Percentiles rank a stretch among this genome's conserved stretches.
Conservation (phyloP, 2,888 invertebrate genomes). For the Rhingia campestris region DNA sequence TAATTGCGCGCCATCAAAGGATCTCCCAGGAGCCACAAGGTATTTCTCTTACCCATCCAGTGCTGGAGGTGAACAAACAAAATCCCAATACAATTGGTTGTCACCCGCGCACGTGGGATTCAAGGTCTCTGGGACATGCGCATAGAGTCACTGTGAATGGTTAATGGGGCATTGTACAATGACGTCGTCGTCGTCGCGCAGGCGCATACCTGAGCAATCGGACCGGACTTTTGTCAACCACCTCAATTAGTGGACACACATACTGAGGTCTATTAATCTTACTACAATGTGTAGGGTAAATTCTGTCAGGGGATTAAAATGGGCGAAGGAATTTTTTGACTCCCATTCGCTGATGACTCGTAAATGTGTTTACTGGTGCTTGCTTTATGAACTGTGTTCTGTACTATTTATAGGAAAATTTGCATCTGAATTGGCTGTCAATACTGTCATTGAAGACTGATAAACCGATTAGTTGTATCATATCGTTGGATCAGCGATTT, state of each 20-base stretch:
- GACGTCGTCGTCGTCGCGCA: constrained; percentile 32
- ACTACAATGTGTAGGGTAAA: constrained; percentile 55
- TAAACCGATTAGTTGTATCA: constrained; percentile 58
- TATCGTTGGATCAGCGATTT: constrained; percentile 2
- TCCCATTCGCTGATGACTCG: constrained; percentile 15
- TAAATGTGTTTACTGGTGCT: neutral
- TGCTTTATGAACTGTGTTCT: neutral
- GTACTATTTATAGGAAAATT: constrained; percentile 34
- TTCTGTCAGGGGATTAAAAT: constrained; percentile 59
- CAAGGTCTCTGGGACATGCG: constrained; percentile 50
- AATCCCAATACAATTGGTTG: constrained; percentile 45
- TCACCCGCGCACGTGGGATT: constrained; percentile 64
- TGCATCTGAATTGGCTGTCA: constrained; percentile 33
- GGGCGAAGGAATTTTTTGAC: constrained; percentile 1
- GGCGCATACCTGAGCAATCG: constrained; percentile 58
- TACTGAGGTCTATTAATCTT: constrained; percentile 65
- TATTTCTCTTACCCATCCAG: neutral
- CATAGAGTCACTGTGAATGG: constrained; percentile 11
- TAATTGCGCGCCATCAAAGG: constrained; percentile 68
- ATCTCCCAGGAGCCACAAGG: constrained; percentile 64
- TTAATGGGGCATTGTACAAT: constrained; percentile 62
- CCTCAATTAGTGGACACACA: constrained; percentile 68
- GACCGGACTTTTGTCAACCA: constrained; percentile 61
- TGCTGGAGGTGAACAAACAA: constrained; percentile 20
- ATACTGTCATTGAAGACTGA: constrained; percentile 34